phyloP scores from a whole-genome alignment of 2,888 invertebrate genomes.

The Cephus pulcher region DNA sequence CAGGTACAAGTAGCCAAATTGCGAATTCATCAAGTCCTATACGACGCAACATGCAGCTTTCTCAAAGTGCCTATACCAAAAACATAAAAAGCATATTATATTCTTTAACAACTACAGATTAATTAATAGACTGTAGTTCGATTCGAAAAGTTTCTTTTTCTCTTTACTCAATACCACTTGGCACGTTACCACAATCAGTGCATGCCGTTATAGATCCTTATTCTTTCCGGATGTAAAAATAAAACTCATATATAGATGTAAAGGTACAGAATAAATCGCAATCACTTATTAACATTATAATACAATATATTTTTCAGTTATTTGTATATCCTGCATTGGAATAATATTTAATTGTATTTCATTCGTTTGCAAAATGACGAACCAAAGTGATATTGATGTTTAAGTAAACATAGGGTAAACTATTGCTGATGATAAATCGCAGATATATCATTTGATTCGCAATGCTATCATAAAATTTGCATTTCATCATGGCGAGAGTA shows the following conservation, averaged over 20 bases:
- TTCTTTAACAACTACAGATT: background rate
- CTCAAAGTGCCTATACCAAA: constrained; percentile 21
- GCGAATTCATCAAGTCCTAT: constrained; percentile 20
- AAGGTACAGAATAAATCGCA: background rate
- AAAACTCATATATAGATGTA: background rate
- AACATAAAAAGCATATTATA: background rate
- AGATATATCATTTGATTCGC: background rate
- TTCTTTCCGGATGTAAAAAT: background rate
- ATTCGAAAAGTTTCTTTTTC: background rate
- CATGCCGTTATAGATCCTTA: background rate
- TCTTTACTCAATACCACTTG: background rate
- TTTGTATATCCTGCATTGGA: background rate
- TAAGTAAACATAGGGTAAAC: background rate
- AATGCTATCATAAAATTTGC: background rate
- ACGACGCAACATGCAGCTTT: constrained; percentile 19
- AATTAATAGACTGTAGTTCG: background rate
- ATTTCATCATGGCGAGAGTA: constrained; percentile 29
- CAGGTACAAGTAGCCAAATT: constrained; percentile 19
- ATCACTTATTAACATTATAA: background rate
- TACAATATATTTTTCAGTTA: background rate
- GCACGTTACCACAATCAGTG: background rate
- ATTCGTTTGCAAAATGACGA: background rate
- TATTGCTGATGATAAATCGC: background rate
- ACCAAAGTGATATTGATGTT: background rate
- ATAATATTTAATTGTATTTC: background rate